Conservation (phyloP, 2,113 vertebrate species). For the Gadus chalcogrammus region DNA sequence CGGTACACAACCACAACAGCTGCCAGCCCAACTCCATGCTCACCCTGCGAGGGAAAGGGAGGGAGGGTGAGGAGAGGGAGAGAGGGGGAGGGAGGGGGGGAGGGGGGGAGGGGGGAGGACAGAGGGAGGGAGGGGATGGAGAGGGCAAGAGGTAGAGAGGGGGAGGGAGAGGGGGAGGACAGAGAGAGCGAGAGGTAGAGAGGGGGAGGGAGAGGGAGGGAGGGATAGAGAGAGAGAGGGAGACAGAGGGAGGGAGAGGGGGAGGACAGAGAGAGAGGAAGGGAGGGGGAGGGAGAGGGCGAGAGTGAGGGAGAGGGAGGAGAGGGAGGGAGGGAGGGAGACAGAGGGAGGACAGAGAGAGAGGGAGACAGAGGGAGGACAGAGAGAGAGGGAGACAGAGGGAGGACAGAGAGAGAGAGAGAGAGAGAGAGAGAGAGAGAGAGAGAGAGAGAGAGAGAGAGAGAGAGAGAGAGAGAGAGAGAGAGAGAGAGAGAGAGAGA, state of each 20-base stretch:
- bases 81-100: too few species aligned
- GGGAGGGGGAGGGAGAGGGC: not conserved
- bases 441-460: too few species aligned
- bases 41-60: slow-evolving; percentile 65
- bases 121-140: not conserved
- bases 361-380: too few species aligned
- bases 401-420: not conserved
- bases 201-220: not conserved
- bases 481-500: too few species aligned
- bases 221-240: too few species aligned
- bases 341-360: too few species aligned
- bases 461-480: not conserved
- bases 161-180: too few species aligned
- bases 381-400: not conserved
- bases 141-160: not conserved
- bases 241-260: too few species aligned
- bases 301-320: not conserved
- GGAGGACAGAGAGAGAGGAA: too few species aligned
- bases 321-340: not conserved
- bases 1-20: slow-evolving; percentile 89
- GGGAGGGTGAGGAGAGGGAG: too few species aligned
- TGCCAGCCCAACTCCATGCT: slow-evolving; percentile 88
- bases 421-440: not conserved
- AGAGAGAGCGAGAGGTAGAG: too few species aligned
- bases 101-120: too few species aligned